A percentile compares a stretch with the other conserved stretches of the same genome.
phyloP scores from a whole-genome alignment of 2,888 invertebrate genomes.

The Pollenia amentaria region DNA sequence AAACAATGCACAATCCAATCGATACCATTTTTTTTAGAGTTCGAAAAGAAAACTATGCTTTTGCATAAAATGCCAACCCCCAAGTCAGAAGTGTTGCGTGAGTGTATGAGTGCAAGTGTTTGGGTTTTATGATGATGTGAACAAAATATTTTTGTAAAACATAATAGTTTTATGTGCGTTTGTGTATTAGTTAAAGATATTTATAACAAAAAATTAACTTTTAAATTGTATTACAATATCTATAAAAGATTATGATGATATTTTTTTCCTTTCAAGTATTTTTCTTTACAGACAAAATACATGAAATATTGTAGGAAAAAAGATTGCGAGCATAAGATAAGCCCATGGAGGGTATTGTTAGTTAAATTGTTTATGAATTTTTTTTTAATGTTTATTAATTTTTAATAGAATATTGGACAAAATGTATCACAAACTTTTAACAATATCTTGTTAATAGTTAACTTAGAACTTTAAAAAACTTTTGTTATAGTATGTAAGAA shows the following conservation, averaged over 20 bases:
- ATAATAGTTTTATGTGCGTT: slow-evolving; percentile 58
- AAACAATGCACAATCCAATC: no score
- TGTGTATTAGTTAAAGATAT: slow-evolving; percentile 25
- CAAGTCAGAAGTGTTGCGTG: no score
- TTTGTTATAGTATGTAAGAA: no score
- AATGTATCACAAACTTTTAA: no score
- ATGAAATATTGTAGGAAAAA: slow-evolving; percentile 5
- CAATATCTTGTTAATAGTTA: no score
- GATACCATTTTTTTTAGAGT: no score
- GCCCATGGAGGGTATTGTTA: slow-evolving; percentile 6
- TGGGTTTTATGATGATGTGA: slow-evolving; percentile 25
- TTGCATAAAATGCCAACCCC: no score
- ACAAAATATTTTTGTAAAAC: slow-evolving; percentile 34
- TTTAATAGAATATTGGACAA: no score
- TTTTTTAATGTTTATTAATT: not conserved
- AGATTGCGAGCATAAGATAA: slow-evolving; percentile 1
- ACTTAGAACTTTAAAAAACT: no score
- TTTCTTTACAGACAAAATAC: slow-evolving; percentile 18
- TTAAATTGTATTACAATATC: slow-evolving; percentile 69
- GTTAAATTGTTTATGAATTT: slow-evolving; percentile 6
- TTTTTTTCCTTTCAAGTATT: not conserved
- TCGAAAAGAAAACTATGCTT: no score
- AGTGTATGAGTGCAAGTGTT: slow-evolving; percentile 23
- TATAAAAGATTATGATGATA: slow-evolving; percentile 66
- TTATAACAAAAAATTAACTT: slow-evolving; percentile 61